phyloP scores from a whole-genome alignment of 2,888 invertebrate species.

The Ephialtes manifestator region DNA sequence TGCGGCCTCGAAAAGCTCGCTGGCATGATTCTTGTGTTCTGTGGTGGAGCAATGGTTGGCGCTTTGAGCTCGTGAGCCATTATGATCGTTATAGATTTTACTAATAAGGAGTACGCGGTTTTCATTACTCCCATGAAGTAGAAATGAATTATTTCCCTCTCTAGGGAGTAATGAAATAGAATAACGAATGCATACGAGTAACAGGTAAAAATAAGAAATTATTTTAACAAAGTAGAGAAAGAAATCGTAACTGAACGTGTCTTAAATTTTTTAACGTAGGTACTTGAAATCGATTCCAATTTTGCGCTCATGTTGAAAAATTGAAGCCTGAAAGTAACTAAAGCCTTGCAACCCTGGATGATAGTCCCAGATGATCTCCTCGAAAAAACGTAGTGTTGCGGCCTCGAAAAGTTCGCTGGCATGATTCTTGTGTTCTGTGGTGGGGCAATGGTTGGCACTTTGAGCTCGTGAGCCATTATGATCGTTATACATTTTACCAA shows the following conservation, averaged over 20 bases:
- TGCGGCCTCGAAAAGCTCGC: constrained; percentile 55
- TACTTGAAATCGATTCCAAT: too few species aligned
- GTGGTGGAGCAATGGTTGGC: constrained; percentile 43
- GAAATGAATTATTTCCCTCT: too few species aligned
- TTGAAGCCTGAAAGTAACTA: background rate
- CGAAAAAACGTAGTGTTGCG: constrained; percentile 35
- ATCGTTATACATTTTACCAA: constrained; percentile 77
- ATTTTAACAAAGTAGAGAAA: too few species aligned
- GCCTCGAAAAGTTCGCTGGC: constrained; percentile 54
- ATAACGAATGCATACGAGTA: too few species aligned
- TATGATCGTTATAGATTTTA: constrained; percentile 79
- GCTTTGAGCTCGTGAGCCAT: constrained; percentile 75
- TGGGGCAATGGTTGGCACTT: constrained; percentile 52
- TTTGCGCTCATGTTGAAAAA: too few species aligned
- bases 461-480: constrained; percentile 77
- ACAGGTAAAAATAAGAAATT: too few species aligned
- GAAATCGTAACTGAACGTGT: too few species aligned
- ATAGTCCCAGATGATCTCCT: constrained; percentile 37
- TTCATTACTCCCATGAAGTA: too few species aligned
- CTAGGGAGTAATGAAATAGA: too few species aligned
- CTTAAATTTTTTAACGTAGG: too few species aligned
- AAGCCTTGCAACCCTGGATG: background rate
- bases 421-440: constrained; percentile 21
- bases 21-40: constrained; percentile 28
- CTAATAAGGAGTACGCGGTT: too few species aligned